Evolutionary conservation across 2,113 vertebrate genomes (phyloP).

Genomic region (Anoplopoma fimbria): DNA sequence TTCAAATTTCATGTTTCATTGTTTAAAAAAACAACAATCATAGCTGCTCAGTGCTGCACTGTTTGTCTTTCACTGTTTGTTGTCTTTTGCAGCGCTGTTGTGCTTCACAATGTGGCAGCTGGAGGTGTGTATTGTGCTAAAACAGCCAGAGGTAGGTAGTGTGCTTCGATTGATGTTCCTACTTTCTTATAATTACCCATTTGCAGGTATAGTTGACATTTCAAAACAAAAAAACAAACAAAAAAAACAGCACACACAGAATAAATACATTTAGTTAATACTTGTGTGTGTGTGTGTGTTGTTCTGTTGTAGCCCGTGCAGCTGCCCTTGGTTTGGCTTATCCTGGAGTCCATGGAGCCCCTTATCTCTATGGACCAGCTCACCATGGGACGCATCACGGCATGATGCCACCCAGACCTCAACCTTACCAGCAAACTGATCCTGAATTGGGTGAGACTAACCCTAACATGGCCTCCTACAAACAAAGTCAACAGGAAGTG

Average conservation of each 20-base stretch:
- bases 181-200: constrained; percentile 29
- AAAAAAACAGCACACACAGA: neutral
- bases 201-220: constrained; percentile 30
- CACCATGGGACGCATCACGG: neutral
- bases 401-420: neutral
- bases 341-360: constrained; percentile 57
- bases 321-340: constrained; percentile 67
- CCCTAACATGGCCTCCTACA: neutral
- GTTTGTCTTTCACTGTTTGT: constrained; percentile 30
- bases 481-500: neutral
- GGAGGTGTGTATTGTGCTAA: constrained; percentile 73
- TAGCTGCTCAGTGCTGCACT: neutral
- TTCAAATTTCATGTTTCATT: constrained; percentile 8
- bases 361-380: constrained; percentile 27
- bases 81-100: constrained; percentile 37
- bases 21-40: constrained; percentile 24
- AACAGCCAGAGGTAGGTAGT: constrained; percentile 69
- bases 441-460: neutral
- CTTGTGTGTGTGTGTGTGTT: neutral
- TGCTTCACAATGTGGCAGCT: constrained; percentile 66
- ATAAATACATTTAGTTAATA: neutral
- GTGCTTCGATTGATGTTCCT: constrained; percentile 16
- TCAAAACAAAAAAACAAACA: neutral
- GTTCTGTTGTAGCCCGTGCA: constrained; percentile 53
- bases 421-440: neutral